A percentile compares a stretch with the other conserved stretches of the same genome.
Evolutionary conservation across 2,113 vertebrate species (phyloP).

Genomic region (Sorex araneus): DNA sequence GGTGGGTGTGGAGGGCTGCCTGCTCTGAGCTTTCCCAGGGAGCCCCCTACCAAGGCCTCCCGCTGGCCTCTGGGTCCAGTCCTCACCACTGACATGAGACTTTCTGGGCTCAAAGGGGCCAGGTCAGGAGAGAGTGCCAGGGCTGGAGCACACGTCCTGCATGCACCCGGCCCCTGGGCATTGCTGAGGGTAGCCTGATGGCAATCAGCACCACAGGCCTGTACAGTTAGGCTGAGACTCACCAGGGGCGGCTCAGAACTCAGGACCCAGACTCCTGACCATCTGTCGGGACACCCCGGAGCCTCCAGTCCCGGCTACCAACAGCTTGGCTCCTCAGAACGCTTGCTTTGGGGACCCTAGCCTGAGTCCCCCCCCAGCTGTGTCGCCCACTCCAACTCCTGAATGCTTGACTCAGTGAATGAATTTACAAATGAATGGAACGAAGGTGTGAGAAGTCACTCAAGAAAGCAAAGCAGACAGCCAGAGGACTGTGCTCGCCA

Average conservation of each 20-base stretch:
- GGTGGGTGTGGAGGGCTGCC: background rate
- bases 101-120: no score
- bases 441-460: constrained; percentile 21
- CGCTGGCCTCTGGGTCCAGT: background rate
- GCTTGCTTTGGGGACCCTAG: background rate
- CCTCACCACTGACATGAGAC: no score
- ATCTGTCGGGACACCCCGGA: background rate
- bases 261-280: no score
- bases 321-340: background rate
- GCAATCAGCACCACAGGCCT: background rate
- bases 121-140: no score
- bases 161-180: background rate
- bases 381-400: background rate
- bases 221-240: background rate
- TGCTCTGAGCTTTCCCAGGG: background rate
- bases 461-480: background rate
- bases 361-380: background rate
- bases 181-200: background rate
- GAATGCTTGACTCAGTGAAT: background rate
- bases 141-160: background rate
- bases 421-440: background rate
- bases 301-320: background rate
- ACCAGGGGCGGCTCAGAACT: background rate
- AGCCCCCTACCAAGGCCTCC: background rate
- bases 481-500: background rate